A percentile compares a stretch with the other conserved stretches of the same genome.
These are phyloP conservation scores for Choristoneura fumiferana DNA, from an alignment of 1,140 invertebrate genomes.

Conservation along the genomic window DNA sequence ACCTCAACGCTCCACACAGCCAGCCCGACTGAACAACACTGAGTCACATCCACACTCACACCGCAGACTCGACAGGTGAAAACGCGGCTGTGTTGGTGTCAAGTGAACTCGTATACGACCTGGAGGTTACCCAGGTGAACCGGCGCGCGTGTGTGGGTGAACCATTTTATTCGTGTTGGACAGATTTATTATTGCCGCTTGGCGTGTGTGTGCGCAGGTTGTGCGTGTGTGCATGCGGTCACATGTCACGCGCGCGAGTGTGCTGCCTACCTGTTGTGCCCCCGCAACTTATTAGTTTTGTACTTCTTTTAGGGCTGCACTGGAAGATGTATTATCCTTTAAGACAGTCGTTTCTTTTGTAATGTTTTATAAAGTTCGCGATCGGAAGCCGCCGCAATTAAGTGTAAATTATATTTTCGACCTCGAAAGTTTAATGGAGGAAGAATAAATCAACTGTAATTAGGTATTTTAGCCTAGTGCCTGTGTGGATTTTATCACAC, in stretches of 20 bases:
- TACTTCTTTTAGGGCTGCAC: slow-evolving; percentile 64
- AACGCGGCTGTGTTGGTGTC: slow-evolving; percentile 67
- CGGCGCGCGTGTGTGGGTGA: slow-evolving; percentile 52
- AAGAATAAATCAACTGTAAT: neutral
- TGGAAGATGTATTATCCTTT: slow-evolving; percentile 56
- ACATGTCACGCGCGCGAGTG: slow-evolving; percentile 60
- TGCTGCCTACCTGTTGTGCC: slow-evolving; percentile 69
- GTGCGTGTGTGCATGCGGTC: slow-evolving; percentile 49
- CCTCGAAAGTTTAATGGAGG: neutral
- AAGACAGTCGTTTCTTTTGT: slow-evolving; percentile 49
- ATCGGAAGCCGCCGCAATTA: slow-evolving; percentile 14
- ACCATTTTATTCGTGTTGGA: slow-evolving; percentile 68
- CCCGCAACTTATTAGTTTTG: slow-evolving; percentile 68
- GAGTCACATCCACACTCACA: slow-evolving; percentile 60
- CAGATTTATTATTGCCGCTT: slow-evolving; percentile 57
- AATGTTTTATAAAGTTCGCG: slow-evolving; percentile 37
- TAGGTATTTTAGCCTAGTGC: neutral
- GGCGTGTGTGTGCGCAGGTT: slow-evolving; percentile 53
- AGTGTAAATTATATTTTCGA: slow-evolving; percentile 1
- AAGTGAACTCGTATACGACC: slow-evolving; percentile 54
- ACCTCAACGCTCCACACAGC: slow-evolving; percentile 61
- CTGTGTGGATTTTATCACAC: neutral
- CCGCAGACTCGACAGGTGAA: slow-evolving; percentile 65
- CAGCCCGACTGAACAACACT: slow-evolving; percentile 55
- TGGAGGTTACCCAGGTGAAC: slow-evolving; percentile 62